phyloP scores from a whole-genome alignment of 2,888 invertebrate species.

The Atrina japonica region DNA sequence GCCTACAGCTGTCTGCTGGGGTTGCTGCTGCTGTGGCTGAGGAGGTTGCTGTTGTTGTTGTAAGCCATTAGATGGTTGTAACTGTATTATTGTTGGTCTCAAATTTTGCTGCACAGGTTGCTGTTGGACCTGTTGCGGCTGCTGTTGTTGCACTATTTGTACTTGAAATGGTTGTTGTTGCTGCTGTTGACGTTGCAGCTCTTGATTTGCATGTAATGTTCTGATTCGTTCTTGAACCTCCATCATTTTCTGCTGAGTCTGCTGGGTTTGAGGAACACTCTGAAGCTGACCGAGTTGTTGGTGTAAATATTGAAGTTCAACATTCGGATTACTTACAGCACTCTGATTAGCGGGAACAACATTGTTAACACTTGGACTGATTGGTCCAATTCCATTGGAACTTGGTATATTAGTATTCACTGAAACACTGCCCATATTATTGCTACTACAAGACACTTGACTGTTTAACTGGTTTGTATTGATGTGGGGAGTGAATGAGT shows the following conservation, averaged over 20 bases:
- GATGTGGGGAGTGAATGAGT: slow-evolving; percentile 12
- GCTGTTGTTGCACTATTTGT: slow-evolving; percentile 42
- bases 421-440: slow-evolving; percentile 18
- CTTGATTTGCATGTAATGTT: slow-evolving; percentile 72
- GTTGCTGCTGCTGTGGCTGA: slow-evolving; percentile 39
- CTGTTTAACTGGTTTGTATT: slow-evolving; percentile 24
- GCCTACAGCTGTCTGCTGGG: slow-evolving; percentile 47
- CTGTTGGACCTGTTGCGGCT: slow-evolving; percentile 15
- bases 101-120: not conserved
- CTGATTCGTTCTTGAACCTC: slow-evolving; percentile 75
- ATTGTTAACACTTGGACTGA: slow-evolving; percentile 53
- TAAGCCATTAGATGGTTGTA: slow-evolving; percentile 13
- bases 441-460: slow-evolving; percentile 8
- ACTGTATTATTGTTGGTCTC: slow-evolving; percentile 9
- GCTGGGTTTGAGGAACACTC: slow-evolving; percentile 74
- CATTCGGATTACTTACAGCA: slow-evolving; percentile 47
- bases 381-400: slow-evolving; percentile 45
- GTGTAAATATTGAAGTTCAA: slow-evolving; percentile 68
- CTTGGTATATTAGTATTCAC: slow-evolving; percentile 38
- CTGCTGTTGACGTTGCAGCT: slow-evolving; percentile 63
- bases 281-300: slow-evolving; percentile 76
- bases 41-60: slow-evolving; percentile 33
- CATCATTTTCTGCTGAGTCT: slow-evolving; percentile 76
- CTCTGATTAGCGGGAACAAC: slow-evolving; percentile 26
- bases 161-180: slow-evolving; percentile 40